Percentiles rank a stretch among this genome's conserved stretches.
These are phyloP conservation scores for Zaprionus inermis DNA, from an alignment of 1,140 invertebrate genomes.

Conservation along the genomic window DNA sequence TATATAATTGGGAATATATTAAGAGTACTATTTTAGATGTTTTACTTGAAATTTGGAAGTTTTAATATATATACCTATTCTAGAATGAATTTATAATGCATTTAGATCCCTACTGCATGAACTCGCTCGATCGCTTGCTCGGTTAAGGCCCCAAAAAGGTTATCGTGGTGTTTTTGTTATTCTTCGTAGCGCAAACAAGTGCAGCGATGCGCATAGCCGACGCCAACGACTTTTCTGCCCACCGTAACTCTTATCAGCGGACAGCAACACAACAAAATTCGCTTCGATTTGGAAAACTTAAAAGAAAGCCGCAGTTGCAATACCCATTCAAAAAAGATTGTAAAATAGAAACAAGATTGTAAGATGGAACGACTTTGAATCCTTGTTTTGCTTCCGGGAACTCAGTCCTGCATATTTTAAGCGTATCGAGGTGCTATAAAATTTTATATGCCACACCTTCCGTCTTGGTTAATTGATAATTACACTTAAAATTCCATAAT, in stretches of 20 bases:
- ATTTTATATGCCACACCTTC: too few relatives aligned
- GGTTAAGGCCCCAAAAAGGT: constrained; percentile 45
- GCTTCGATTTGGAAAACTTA: background rate
- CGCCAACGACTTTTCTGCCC: constrained; percentile 22
- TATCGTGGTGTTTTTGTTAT: constrained; percentile 50
- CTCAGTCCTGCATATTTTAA: too few relatives aligned
- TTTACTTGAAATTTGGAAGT: background rate
- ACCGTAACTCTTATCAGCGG: constrained; percentile 44
- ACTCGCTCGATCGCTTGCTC: background rate
- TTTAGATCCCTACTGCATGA: constrained; percentile 25
- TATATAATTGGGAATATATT: too few relatives aligned
- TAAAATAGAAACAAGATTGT: background rate
- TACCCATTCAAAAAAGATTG: constrained; percentile 8
- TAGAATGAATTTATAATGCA: constrained; percentile 3
- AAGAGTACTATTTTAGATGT: too few relatives aligned
- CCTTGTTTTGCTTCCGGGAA: background rate
- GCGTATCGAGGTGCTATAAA: background rate
- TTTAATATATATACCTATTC: background rate
- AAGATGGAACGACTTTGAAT: background rate
- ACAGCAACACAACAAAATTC: constrained; percentile 34
- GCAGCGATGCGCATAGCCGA: constrained; percentile 5
- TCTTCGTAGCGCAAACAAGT: constrained; percentile 22
- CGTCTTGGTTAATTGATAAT: too few relatives aligned
- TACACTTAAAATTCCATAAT: too few relatives aligned
- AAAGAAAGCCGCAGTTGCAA: background rate